Conservation (phyloP, 2,888 invertebrate genomes). For the Aplocera efformata region DNA sequence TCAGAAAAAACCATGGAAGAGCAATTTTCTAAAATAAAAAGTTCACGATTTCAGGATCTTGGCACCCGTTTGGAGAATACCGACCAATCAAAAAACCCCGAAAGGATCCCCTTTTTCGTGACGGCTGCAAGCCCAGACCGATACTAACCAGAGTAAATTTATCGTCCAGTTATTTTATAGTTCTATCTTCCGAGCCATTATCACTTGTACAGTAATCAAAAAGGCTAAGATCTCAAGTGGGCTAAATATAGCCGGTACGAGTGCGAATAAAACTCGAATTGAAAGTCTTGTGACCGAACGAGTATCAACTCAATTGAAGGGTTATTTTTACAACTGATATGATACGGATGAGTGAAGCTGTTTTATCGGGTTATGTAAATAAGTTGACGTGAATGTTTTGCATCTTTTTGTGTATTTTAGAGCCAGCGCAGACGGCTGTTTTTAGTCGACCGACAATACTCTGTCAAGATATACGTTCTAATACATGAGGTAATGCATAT, state of each 20-base stretch:
- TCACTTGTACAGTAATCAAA: slow-evolving; percentile 53
- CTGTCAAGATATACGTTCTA: too few relatives aligned
- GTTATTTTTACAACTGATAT: slow-evolving; percentile 57
- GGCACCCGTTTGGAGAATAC: too few relatives aligned
- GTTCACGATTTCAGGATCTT: too few relatives aligned
- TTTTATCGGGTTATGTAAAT: neutral
- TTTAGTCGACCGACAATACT: too few relatives aligned
- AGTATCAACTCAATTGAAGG: slow-evolving; percentile 43
- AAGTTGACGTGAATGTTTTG: neutral
- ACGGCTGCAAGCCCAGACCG: too few relatives aligned
- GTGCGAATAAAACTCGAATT: slow-evolving; percentile 54
- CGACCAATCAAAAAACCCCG: too few relatives aligned
- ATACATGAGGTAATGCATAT: too few relatives aligned
- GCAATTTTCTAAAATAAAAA: too few relatives aligned
- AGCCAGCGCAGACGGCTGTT: too few relatives aligned
- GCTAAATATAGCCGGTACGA: slow-evolving; percentile 64
- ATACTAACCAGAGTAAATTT: neutral
- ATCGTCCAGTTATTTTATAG: slow-evolving; percentile 6
- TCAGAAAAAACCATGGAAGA: too few relatives aligned
- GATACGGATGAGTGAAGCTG: slow-evolving; percentile 21
- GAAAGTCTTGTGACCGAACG: slow-evolving; percentile 54
- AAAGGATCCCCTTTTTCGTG: too few relatives aligned
- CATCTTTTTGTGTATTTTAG: too few relatives aligned
- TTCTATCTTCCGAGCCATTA: slow-evolving; percentile 1
- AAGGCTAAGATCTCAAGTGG: slow-evolving; percentile 61